Evolutionary conservation across 2,113 vertebrate species (phyloP).

Genomic region (Falcunculus frontatus): DNA sequence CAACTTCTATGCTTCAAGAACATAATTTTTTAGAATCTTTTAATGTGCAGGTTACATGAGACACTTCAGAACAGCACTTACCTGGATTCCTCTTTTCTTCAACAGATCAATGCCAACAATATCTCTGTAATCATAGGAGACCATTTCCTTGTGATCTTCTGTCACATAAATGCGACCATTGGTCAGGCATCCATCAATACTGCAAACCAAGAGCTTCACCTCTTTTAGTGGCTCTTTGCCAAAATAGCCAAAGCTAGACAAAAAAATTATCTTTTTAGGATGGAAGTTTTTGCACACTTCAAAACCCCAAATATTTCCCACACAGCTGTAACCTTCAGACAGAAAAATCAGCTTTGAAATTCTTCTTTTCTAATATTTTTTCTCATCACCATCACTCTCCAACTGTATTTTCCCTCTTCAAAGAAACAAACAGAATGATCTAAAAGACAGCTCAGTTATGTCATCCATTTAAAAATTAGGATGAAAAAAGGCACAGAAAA

Average conservation of each 20-base stretch:
- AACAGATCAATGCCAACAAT: constrained; percentile 75
- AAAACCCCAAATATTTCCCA: not conserved
- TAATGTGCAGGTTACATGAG: not conserved
- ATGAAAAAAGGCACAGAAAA: not conserved
- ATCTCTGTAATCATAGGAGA: constrained; percentile 81
- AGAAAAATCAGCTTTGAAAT: not conserved
- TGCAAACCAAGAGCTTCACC: constrained; percentile 85
- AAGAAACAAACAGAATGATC: not conserved
- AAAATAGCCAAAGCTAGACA: constrained; percentile 89
- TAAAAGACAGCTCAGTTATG: not conserved
- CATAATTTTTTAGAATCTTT: not conserved
- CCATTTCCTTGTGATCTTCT: constrained; percentile 77
- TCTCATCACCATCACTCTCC: not conserved
- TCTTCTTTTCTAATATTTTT: not conserved
- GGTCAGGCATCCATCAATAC: constrained; percentile 85
- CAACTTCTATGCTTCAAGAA: not conserved
- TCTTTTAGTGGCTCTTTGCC: constrained; percentile 79
- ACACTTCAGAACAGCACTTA: constrained; percentile 47
- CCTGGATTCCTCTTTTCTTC: constrained; percentile 80
- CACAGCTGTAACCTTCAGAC: not conserved
- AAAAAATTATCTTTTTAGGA: constrained; percentile 50
- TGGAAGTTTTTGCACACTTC: not conserved
- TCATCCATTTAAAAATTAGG: not conserved
- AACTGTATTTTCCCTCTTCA: not conserved
- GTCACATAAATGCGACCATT: constrained; percentile 82